Base-by-base conservation (phyloP, 2,797 vertebrate genomes). In the Botia almorhae region DNA sequence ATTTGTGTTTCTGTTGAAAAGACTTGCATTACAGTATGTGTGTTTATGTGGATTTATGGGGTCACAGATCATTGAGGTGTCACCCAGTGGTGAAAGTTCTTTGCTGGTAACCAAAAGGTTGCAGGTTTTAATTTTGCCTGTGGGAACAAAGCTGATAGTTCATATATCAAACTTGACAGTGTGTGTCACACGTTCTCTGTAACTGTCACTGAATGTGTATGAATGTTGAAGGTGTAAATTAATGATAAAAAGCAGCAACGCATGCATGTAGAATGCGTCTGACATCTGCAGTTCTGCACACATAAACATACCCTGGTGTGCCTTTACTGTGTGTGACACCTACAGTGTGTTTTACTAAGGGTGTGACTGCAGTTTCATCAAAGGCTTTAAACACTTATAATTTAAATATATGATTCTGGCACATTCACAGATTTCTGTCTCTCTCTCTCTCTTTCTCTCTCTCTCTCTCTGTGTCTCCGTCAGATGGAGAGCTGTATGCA, bases 401-500 rank as follows among this genome's bases (percentile, higher is more conserved):
- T n/a, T 33, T 33, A 33, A 80, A 87, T 82, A 11, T 87, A 69
- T 65, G 11, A 65, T 61, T 71, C 46, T 70, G 61, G 67, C 36
- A 73, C 55, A 21, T 72, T 48, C 65, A 50, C 48, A 58, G 55
- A 36, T 39, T 76, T n/a, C 50, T 46, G 19, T 56, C 79, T 61
- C 33, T 88, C 84, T 84, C 43, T n/a, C 55, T 87, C 71, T 85
- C 78, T 69, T 53, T 85, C 19, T 69, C 46, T 87, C 74, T 76
- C 84, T 85, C 78, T 82, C 46, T 64, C 7, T 69, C 56, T 77
- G 16, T 72, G 4, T 39, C 6, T 39, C 81, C 73, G 74, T 81
- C 93, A 99, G 97, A 98, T 81, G 97, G 98, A 82, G 97, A 98
- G 82, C 96, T 99, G 67, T 99, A 99, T 0, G 96, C 98, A 0